Base-by-base conservation (phyloP, 2,113 vertebrate genomes). In the Pavo muticus region DNA sequence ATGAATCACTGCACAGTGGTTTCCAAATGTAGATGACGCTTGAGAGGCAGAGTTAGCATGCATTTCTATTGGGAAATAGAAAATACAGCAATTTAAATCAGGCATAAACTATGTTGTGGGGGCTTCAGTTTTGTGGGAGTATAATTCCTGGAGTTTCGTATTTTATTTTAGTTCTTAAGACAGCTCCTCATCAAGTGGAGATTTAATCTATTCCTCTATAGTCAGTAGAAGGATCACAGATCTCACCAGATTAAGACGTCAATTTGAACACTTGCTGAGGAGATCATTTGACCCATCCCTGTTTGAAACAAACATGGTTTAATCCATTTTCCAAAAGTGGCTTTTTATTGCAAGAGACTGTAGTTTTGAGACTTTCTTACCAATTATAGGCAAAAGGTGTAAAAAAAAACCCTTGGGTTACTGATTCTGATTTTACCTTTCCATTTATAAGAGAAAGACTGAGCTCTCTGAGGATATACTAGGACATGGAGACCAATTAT, bases 391-490 rank as follows among this genome's bases (percentile, higher is more conserved):
- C 11, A 48, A 65, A n/a, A 69, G 47, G 13, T 39, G 11, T 52
- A 74, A 89, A 85, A 78, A 32, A 50, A 7, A 10, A 6, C 35
- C 11, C 7, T 12, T 48, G 14, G 10, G 12, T 63, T 45, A 54
- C 24, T 88, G 30, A 27, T 88, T 93, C 29, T 77, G 18, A 60
- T 88, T 93, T 86, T 93, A 93, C 47, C 20, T 68, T 87, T 80
- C 8, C 5, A 40, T 84, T 88, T 14, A 2, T 64, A 85, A 82
- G 24, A 67, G 37, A 79, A 79, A 54, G 45, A 20, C 37, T 44
- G 40, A 75, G 10, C 9, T 89, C n/a, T 91, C 60, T 89, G 45
- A 70, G 56, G 20, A 7, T 52, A 39, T 59, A 19, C 10, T 79
- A 87, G 54, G 18, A 67, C 1, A 7, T 59, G 19, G 29, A 80